These are phyloP conservation scores for Drosophila peninsularis DNA, from an alignment of 2,888 invertebrate genomes.

Conservation along the genomic window DNA sequence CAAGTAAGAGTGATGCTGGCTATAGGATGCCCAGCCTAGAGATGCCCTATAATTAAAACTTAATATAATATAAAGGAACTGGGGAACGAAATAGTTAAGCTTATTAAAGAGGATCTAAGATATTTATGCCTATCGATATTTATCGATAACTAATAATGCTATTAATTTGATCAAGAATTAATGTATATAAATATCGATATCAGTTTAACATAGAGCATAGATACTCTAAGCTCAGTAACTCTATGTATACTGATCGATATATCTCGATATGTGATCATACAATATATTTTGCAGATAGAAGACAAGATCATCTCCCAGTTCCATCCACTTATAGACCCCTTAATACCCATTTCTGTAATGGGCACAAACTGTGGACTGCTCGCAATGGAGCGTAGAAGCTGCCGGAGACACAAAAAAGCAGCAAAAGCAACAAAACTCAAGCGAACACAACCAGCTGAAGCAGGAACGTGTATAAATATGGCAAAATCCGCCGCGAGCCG, in stretches of 20 bases:
- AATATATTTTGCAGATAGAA: too few species aligned
- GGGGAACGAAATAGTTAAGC: neutral
- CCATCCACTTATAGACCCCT: neutral
- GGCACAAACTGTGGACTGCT: constrained; percentile 30
- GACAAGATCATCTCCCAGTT: too few species aligned
- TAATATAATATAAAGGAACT: neutral
- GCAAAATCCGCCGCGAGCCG: constrained; percentile 71
- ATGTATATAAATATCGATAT: too few species aligned
- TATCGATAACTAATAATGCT: too few species aligned
- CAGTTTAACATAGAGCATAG: neutral
- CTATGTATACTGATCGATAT: neutral
- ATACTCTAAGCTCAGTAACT: neutral
- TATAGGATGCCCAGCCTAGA: neutral
- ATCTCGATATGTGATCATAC: neutral
- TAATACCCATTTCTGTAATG: neutral
- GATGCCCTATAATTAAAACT: neutral
- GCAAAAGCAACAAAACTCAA: neutral
- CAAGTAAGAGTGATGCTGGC: constrained; percentile 8
- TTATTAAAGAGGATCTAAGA: too few species aligned
- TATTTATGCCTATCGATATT: too few species aligned
- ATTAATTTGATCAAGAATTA: too few species aligned
- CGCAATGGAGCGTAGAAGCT: constrained; percentile 35
- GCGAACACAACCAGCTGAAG: constrained; percentile 38
- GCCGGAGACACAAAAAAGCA: constrained; percentile 7
- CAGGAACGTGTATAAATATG: constrained; percentile 79